These are phyloP conservation scores for Ornithoptera priamus DNA, from an alignment of 2,888 invertebrate species.

Conservation along the genomic window DNA sequence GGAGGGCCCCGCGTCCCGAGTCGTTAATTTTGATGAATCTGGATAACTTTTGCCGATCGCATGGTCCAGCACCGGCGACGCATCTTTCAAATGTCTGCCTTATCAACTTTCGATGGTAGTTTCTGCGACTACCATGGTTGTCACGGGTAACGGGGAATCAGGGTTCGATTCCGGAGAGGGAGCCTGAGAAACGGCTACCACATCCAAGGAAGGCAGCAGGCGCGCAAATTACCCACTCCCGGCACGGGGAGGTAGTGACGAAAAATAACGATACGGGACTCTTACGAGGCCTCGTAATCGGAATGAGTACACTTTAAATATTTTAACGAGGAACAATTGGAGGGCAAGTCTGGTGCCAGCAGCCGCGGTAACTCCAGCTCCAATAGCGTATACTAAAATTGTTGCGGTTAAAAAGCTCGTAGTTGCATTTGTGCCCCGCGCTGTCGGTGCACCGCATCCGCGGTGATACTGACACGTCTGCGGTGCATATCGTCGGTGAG, in stretches of 20 bases:
- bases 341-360: constrained; percentile 81
- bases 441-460: constrained; percentile 66
- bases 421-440: constrained; percentile 51
- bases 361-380: constrained; percentile 83
- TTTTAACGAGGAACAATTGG: no score
- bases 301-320: constrained; percentile 78
- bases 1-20: constrained; percentile 39
- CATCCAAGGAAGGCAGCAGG: constrained; percentile 84
- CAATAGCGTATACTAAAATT: constrained; percentile 85
- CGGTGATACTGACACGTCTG: constrained; percentile 49
- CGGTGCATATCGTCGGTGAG: constrained; percentile 47
- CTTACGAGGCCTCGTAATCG: constrained; percentile 77
- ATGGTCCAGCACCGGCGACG: constrained; percentile 74
- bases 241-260: constrained; percentile 79
- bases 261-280: constrained; percentile 83
- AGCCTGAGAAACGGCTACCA: constrained; percentile 74
- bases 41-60: constrained; percentile 61
- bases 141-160: constrained; percentile 86
- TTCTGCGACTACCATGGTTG: constrained; percentile 82
- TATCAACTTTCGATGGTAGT: constrained; percentile 83
- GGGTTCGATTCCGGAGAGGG: constrained; percentile 86
- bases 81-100: constrained; percentile 82
- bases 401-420: constrained; percentile 81
- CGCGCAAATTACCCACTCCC: constrained; percentile 67
- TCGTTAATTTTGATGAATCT: constrained; percentile 69